Evolutionary conservation across 2,113 vertebrate genomes (phyloP).

Genomic region (Myrmecobius fasciatus): DNA sequence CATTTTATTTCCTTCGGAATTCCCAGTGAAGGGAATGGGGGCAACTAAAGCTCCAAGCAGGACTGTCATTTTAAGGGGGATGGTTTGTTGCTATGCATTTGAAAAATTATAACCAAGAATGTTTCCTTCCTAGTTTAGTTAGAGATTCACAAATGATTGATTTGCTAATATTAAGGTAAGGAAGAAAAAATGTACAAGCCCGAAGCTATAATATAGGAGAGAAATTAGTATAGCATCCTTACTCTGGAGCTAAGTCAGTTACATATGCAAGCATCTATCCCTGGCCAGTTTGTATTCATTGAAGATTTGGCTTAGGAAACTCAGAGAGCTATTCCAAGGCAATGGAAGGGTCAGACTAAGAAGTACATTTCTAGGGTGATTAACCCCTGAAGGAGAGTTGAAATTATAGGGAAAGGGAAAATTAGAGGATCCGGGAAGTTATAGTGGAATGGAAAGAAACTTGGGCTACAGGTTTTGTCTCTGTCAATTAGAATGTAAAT

Average conservation of each 20-base stretch:
- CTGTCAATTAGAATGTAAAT: neutral
- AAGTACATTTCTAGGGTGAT: neutral
- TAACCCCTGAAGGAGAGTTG: neutral
- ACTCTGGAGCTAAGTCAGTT: neutral
- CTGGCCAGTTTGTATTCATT: neutral
- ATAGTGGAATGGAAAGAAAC: neutral
- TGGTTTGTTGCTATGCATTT: neutral
- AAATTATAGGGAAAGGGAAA: neutral
- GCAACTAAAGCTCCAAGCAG: neutral
- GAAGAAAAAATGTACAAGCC: neutral
- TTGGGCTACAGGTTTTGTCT: neutral
- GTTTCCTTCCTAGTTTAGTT: neutral
- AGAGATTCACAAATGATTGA: neutral
- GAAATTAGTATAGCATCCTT: neutral
- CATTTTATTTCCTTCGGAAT: neutral
- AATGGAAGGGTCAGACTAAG: neutral
- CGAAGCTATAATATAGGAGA: neutral
- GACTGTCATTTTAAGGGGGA: neutral
- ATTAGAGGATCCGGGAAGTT: neutral
- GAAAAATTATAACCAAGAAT: neutral
- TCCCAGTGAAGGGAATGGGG: neutral
- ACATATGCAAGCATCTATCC: neutral
- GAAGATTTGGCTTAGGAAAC: neutral
- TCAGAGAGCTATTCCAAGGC: neutral
- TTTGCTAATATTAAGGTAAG: neutral